Percentiles rank a stretch among this genome's conserved stretches.
Evolutionary conservation across 2,113 vertebrate genomes (phyloP).

Genomic region (Corvus moneduloides): DNA sequence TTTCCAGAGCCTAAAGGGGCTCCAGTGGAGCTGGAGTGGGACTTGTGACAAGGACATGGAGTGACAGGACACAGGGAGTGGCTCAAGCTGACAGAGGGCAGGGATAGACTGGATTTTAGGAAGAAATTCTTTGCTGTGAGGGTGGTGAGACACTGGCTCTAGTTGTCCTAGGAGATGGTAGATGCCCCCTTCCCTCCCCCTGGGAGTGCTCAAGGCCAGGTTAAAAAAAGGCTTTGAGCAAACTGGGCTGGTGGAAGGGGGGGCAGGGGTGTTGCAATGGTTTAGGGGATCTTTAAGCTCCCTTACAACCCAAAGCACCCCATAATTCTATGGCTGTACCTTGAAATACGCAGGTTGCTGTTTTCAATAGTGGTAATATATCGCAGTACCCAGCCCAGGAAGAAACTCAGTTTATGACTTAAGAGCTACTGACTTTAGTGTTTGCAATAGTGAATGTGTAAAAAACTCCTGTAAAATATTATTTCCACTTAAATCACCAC

Average conservation of each 20-base stretch:
- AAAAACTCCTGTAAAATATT: neutral
- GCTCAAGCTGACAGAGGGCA: neutral
- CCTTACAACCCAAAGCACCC: neutral
- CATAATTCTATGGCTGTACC: neutral
- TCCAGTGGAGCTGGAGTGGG: neutral
- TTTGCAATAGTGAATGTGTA: neutral
- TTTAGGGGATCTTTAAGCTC: neutral
- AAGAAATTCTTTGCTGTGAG: neutral
- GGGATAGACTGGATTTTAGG: accelerated
- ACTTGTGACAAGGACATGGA: neutral
- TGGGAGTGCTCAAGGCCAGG: neutral
- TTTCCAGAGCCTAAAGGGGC: accelerated
- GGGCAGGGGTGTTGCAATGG: neutral
- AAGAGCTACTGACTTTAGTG: neutral
- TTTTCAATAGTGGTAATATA: neutral
- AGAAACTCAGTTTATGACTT: neutral
- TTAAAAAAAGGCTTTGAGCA: neutral
- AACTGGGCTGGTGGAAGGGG: neutral
- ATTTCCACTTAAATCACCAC: neutral
- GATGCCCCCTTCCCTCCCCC: too few relatives aligned
- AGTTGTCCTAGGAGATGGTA: accelerated
- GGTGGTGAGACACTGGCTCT: neutral
- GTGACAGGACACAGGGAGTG: neutral
- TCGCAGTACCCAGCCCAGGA: neutral
- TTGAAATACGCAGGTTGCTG: neutral